Base-by-base conservation (phyloP, 2,113 vertebrate species). In the Ceyx margarethae region DNA sequence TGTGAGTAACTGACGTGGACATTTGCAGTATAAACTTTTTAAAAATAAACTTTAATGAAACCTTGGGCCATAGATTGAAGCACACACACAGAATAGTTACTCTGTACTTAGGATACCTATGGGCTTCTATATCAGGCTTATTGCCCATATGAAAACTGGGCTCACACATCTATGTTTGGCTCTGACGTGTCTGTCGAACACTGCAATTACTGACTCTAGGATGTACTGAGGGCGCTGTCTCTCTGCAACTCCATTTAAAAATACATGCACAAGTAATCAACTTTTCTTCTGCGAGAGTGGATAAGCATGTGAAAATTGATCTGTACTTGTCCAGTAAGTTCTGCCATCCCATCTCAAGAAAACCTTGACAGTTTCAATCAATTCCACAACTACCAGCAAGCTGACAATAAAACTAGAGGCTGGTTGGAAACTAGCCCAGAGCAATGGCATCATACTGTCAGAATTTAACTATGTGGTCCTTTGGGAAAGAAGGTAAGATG, bases 111-210 rank as follows among this genome's bases (percentile, higher is more conserved):
- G 17, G 23, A n/a, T 13, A 26, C 6, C 16, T 40, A 3, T 15
- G 22, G 15, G 8, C 7, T 83, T 15, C 10, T 10, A 1, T 17
- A 3, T 19, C 26, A 85, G 11, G 6, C 20, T 62, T 31, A 20
- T 5, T 64, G 65, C 18, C 31, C 3, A 0, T 17, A 50, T 48
- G 11, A 69, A 50, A 25, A 17, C 31, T 54, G n/a, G 25, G 37
- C 31, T 62, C 12, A 2, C 26, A 45, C 6, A 10, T 1, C 1
- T n/a, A 57, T 11, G 8, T 0, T 0, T 5, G 9, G 37, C 7
- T 26, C 20, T 50, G 48, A 42, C 4, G 7, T 6, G 3, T 42
- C 42, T 76, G n/a, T 42, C 28, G 37, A 76, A 5, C 29, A 46
- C 51, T 71, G 65, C 35, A 72, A 2, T 84, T 68, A 35, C 60